Conservation (phyloP, 2,797 vertebrate species). For the Acanthis flammea region DNA sequence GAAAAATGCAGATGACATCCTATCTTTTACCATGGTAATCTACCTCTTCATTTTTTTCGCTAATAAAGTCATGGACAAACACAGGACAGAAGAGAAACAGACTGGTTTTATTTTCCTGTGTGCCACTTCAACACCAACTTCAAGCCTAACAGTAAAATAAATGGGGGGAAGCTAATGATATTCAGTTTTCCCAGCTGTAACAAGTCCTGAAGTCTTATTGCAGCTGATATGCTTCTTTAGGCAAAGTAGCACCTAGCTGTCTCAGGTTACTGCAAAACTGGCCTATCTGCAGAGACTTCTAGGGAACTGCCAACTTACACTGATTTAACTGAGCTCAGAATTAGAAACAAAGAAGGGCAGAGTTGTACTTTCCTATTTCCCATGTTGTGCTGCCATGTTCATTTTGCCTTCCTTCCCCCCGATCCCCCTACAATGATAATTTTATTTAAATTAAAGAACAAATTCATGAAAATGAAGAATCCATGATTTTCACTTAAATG, state of each 20-base stretch:
- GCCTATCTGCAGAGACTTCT: background rate
- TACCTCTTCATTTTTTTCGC: background rate
- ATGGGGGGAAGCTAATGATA: constrained; percentile 33
- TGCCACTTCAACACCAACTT: background rate
- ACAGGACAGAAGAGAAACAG: background rate
- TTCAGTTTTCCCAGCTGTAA: background rate
- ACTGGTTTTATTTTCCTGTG: background rate
- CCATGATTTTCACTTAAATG: background rate
- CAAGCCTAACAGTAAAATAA: constrained; percentile 38
- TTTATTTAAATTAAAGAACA: background rate
- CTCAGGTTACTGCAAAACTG: background rate
- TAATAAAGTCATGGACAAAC: background rate
- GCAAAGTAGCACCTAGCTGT: background rate
- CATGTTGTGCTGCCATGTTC: rapidly evolving
- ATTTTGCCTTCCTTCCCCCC: rapidly evolving
- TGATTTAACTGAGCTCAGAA: background rate
- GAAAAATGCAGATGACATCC: background rate
- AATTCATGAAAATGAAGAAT: background rate
- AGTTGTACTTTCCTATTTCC: background rate
- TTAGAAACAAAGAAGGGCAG: background rate
- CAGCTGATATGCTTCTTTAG: background rate
- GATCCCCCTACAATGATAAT: rapidly evolving
- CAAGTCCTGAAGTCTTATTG: background rate
- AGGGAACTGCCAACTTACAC: background rate
- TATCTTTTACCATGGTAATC: background rate